phyloP scores from a whole-genome alignment of 1,140 invertebrate species.

The Melipona quadrifasciata region DNA sequence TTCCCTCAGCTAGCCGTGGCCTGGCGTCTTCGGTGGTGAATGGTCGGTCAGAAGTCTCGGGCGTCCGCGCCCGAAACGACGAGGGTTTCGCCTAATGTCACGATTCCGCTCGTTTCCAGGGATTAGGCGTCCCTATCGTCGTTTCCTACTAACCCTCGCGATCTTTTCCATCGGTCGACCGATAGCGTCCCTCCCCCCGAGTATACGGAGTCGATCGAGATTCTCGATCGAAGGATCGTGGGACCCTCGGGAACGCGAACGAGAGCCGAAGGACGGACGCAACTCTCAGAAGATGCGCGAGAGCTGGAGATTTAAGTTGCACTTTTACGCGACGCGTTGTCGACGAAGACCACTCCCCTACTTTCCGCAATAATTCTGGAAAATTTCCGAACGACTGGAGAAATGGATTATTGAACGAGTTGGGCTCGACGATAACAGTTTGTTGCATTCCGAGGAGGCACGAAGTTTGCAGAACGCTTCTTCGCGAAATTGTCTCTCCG shows the following conservation, averaged over 20 bases:
- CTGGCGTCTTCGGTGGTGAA: slow-evolving; percentile 25
- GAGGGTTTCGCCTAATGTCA: slow-evolving; percentile 62
- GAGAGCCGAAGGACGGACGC: no score
- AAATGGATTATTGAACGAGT: no score
- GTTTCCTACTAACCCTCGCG: slow-evolving; percentile 25
- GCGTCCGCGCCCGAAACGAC: slow-evolving; percentile 45
- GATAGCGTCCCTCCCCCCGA: slow-evolving; percentile 6
- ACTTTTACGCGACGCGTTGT: no score
- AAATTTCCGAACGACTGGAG: no score
- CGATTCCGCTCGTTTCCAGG: slow-evolving; percentile 55
- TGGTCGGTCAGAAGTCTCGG: slow-evolving; percentile 45
- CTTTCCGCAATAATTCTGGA: no score
- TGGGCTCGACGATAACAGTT: no score
- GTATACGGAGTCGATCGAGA: background rate
- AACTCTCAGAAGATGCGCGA: no score
- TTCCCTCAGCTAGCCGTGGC: slow-evolving; percentile 26
- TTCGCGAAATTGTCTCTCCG: no score
- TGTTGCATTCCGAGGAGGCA: no score
- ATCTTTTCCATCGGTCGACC: background rate
- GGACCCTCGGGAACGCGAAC: background rate
- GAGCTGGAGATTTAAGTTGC: no score
- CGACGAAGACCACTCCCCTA: no score
- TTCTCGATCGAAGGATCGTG: background rate
- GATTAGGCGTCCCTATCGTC: slow-evolving; percentile 54
- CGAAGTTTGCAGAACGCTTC: no score